phyloP scores from a whole-genome alignment of 2,797 vertebrate genomes.

The Staurois parvus region DNA sequence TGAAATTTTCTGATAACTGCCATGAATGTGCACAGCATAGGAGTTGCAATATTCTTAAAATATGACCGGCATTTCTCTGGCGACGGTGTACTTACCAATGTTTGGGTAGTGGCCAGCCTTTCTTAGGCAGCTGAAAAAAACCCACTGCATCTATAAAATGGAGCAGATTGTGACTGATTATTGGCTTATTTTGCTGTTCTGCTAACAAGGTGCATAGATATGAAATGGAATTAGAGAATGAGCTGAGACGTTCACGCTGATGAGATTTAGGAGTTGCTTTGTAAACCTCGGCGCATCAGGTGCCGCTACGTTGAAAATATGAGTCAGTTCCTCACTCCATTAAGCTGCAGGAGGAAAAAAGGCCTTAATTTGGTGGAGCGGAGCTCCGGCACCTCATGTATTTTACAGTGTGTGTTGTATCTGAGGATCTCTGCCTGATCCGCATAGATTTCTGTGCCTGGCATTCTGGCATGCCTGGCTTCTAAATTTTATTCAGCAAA shows the following conservation, averaged over 20 bases:
- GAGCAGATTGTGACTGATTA: neutral
- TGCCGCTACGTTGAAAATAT: constrained; percentile 58
- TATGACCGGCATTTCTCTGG: neutral
- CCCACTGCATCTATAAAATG: no score
- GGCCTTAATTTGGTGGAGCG: constrained; percentile 16
- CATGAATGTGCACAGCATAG: neutral
- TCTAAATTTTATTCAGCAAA: neutral
- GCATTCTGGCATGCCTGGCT: neutral
- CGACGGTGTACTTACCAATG: neutral
- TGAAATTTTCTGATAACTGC: neutral
- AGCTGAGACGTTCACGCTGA: neutral
- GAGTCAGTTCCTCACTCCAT: constrained; percentile 64
- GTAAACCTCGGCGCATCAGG: neutral
- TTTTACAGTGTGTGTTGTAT: neutral
- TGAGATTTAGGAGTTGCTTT: neutral
- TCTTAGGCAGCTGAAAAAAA: neutral
- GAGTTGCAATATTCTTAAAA: neutral
- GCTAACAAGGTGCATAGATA: neutral
- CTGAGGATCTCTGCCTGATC: constrained; percentile 23
- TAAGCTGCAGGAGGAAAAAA: constrained; percentile 11
- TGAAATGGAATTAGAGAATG: neutral
- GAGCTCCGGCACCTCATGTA: constrained; percentile 2
- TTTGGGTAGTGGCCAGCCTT: neutral
- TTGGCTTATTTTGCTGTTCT: neutral
- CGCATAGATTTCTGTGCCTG: neutral